These are phyloP conservation scores for Crotalus viridis DNA, from an alignment of 2,113 vertebrate genomes.

Conservation along the genomic window DNA sequence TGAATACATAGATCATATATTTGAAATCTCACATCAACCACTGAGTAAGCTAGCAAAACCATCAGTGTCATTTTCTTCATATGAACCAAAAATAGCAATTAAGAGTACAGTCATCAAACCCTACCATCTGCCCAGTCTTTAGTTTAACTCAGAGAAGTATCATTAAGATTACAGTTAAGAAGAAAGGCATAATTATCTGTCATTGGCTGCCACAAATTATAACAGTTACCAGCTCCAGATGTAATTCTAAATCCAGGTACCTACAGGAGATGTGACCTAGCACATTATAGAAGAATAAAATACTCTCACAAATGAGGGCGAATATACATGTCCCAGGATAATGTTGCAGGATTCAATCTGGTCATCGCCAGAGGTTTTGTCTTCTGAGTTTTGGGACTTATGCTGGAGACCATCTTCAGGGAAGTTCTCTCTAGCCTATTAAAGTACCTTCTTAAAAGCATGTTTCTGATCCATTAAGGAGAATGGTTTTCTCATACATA, in stretches of 20 bases:
- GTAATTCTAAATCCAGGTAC: slow-evolving; percentile 9
- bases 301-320: background rate
- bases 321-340: background rate
- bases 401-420: background rate
- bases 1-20: background rate
- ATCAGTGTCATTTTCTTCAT: background rate
- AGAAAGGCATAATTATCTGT: background rate
- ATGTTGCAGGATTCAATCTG: background rate
- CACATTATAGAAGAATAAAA: background rate
- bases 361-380: background rate
- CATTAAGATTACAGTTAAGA: slow-evolving; percentile 30
- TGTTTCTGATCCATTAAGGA: background rate
- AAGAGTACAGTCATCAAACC: background rate
- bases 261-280: background rate
- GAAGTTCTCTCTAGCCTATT: background rate
- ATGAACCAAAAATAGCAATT: background rate
- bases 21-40: background rate
- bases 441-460: background rate
- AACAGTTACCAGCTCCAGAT: background rate
- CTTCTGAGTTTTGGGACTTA: background rate
- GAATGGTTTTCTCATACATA: background rate
- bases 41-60: background rate
- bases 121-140: slow-evolving; percentile 15
- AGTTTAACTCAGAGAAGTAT: background rate
- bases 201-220: background rate